phyloP scores from a whole-genome alignment of 2,797 vertebrate genomes.

The Steatocranus sp. region DNA sequence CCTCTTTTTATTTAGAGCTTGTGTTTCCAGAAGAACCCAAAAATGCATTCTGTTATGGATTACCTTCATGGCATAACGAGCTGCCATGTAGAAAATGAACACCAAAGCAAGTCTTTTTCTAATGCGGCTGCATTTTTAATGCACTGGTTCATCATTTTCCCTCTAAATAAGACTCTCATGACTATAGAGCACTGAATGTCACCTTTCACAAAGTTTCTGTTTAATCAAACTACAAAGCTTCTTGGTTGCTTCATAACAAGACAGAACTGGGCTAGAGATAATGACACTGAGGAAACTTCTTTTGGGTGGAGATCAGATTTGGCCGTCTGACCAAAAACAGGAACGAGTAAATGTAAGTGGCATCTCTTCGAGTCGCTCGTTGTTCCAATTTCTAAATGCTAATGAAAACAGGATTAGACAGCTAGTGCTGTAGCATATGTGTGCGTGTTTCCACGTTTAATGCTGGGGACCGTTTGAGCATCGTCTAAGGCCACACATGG shows the following conservation, averaged over 20 bases:
- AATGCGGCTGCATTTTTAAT: conserved; percentile 13
- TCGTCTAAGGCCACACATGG: conserved; percentile 25
- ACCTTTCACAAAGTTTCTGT: conserved; percentile 42
- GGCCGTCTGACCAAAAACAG: conserved; percentile 40
- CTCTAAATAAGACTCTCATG: conserved; percentile 37
- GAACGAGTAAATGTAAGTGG: conserved; percentile 21
- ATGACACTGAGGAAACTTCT: conserved; percentile 43
- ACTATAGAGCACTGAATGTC: conserved; percentile 27
- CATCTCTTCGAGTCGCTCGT: conserved; percentile 25
- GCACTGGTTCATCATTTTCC: conserved; percentile 24
- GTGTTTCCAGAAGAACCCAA: conserved; percentile 24
- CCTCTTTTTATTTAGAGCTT: conserved; percentile 56
- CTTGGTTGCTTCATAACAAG: conserved; percentile 42
- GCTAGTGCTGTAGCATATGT: conserved; percentile 7
- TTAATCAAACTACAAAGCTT: conserved; percentile 67
- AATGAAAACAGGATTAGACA: conserved; percentile 58
- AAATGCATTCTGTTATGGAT: conserved; percentile 37
- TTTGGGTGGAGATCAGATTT: conserved; percentile 41
- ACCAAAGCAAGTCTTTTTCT: conserved; percentile 3
- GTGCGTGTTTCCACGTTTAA: conserved; percentile 40
- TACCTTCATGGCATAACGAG: conserved; percentile 39
- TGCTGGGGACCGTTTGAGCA: conserved; percentile 13
- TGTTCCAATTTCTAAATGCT: conserved; percentile 33
- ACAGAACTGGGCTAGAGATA: conserved; percentile 51
- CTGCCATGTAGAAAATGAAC: neutral